phyloP scores from a whole-genome alignment of 92 coral and sea anemone species.

The Diadumene lineata region DNA sequence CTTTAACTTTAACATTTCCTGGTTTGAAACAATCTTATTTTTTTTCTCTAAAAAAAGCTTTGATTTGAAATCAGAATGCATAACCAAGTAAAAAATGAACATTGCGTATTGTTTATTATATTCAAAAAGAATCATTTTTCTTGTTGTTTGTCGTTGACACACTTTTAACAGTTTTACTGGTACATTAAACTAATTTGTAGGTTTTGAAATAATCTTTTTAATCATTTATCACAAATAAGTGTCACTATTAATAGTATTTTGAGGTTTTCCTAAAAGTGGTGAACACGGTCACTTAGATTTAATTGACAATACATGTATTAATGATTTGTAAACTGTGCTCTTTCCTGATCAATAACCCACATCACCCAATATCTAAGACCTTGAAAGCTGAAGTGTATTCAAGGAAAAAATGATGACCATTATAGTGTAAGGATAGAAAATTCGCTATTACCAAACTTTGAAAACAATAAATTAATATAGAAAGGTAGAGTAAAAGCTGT shows the following conservation, averaged over 20 bases:
- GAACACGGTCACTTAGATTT: slow-evolving; percentile 77
- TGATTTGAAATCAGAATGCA: background rate
- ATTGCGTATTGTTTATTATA: slow-evolving; percentile 50
- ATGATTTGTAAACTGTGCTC: slow-evolving; percentile 54
- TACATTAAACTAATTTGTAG: slow-evolving; percentile 7
- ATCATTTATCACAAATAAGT: background rate
- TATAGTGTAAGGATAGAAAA: slow-evolving; percentile 9
- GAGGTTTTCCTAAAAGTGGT: slow-evolving; percentile 10
- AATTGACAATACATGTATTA: slow-evolving; percentile 86
- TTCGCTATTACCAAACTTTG: slow-evolving; percentile 44
- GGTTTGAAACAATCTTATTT: no score
- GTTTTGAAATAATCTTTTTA: background rate
- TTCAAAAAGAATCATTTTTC: slow-evolving; percentile 58
- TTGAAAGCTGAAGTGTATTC: background rate
- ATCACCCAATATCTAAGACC: no score
- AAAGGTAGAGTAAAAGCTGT: slow-evolving; percentile 77
- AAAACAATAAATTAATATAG: slow-evolving; percentile 82
- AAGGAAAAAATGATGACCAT: background rate
- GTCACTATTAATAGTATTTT: slow-evolving; percentile 15
- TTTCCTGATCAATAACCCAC: no score
- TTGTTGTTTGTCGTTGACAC: background rate
- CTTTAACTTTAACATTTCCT: background rate
- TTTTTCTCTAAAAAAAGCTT: no score
- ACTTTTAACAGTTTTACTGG: background rate
- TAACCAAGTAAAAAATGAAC: background rate